phyloP scores from a whole-genome alignment of 2,888 invertebrate genomes.

The Cecidostiba fungosa region DNA sequence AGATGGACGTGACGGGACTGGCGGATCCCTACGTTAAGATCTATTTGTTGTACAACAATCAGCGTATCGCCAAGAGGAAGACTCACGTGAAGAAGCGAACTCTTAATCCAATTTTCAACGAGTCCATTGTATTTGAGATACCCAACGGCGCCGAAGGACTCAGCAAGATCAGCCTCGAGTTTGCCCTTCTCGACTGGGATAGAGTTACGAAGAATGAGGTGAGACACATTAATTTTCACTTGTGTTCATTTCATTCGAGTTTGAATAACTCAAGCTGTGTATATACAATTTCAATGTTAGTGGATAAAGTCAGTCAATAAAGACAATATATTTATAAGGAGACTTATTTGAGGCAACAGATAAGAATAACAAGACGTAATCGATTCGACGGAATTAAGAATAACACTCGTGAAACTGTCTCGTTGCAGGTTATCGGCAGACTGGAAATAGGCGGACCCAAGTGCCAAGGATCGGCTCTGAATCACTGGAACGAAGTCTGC shows the following conservation, averaged over 20 bases:
- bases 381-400: conserved; percentile 71
- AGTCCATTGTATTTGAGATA: conserved; percentile 98
- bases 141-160: conserved; percentile 90
- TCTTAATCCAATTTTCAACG: conserved; percentile 98
- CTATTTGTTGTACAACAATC: conserved; percentile 97
- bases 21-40: conserved; percentile 99
- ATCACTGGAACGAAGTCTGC: conserved; percentile 99
- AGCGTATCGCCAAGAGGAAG: conserved; percentile 99
- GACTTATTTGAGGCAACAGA: not conserved
- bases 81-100: conserved; percentile 99
- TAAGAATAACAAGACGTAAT: not conserved
- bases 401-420: not conserved
- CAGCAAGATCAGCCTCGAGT: conserved; percentile 92
- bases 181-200: conserved; percentile 97
- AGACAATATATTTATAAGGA: not conserved
- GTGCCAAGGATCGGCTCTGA: conserved; percentile 90
- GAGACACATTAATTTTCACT: not conserved
- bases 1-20: conserved; percentile 98
- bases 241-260: too few relatives aligned
- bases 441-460: conserved; percentile 94
- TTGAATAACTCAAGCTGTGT: too few relatives aligned
- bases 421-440: conserved; percentile 94
- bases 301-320: too few relatives aligned
- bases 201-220: conserved; percentile 98
- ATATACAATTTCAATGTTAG: too few relatives aligned